Evolutionary conservation across 2,797 vertebrate genomes (phyloP).

Genomic region (Erpetoichthys calabaricus): DNA sequence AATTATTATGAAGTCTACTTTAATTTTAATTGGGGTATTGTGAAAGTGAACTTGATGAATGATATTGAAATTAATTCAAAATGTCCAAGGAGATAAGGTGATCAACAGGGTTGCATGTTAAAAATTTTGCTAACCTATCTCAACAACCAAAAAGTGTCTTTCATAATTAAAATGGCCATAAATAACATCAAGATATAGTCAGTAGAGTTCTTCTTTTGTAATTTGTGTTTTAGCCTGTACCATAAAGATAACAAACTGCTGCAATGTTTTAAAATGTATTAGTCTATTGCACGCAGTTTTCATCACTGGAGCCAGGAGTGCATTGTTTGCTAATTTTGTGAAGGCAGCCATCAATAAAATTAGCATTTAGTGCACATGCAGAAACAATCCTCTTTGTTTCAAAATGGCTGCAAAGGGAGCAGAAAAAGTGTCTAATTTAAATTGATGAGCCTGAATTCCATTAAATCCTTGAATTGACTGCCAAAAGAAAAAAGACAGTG

Average conservation of each 20-base stretch:
- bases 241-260: slow-evolving; percentile 19
- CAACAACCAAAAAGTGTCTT: too few species aligned
- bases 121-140: too few species aligned
- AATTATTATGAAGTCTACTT: neutral
- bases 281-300: slow-evolving; percentile 1
- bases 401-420: slow-evolving; percentile 5
- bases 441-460: slow-evolving; percentile 10
- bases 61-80: slow-evolving; percentile 1
- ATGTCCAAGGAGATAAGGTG: slow-evolving; percentile 3
- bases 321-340: slow-evolving; percentile 20
- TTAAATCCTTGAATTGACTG: slow-evolving; percentile 8
- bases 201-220: slow-evolving; percentile 6
- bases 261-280: neutral
- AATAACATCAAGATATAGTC: neutral
- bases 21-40: slow-evolving; percentile 1
- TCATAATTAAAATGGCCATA: too few species aligned
- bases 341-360: slow-evolving; percentile 18
- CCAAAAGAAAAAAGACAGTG: slow-evolving; percentile 10
- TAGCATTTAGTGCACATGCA: slow-evolving; percentile 1
- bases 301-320: neutral
- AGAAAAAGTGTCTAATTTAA: slow-evolving; percentile 6
- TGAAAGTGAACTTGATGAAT: neutral
- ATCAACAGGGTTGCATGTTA: neutral
- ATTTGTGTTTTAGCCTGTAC: slow-evolving; percentile 21
- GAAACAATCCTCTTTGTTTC: neutral